phyloP scores from a whole-genome alignment of 2,888 invertebrate genomes.

The Amphimallon solstitiale region DNA sequence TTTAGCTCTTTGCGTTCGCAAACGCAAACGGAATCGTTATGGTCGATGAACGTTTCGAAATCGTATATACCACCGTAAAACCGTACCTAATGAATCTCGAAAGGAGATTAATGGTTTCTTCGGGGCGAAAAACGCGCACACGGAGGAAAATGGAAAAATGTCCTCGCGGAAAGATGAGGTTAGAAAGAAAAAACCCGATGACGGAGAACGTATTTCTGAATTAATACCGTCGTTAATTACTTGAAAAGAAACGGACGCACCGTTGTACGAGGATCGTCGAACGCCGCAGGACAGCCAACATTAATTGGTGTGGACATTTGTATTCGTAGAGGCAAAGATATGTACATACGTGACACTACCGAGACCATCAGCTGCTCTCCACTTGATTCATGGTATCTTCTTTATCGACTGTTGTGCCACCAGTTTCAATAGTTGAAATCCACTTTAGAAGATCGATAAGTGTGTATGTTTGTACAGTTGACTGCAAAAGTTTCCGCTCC shows the following conservation, averaged over 20 bases:
- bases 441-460: slow-evolving; percentile 34
- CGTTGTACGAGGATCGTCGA: slow-evolving; percentile 37
- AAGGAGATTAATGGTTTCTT: slow-evolving; percentile 14
- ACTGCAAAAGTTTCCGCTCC: not conserved
- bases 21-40: slow-evolving; percentile 30
- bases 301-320: slow-evolving; percentile 48
- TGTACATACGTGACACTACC: slow-evolving; percentile 45
- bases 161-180: too few species aligned
- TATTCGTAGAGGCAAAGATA: slow-evolving; percentile 44
- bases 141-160: slow-evolving; percentile 24
- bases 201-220: slow-evolving; percentile 35
- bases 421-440: slow-evolving; percentile 22
- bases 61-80: slow-evolving; percentile 26
- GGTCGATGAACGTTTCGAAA: slow-evolving; percentile 23
- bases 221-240: slow-evolving; percentile 41
- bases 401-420: slow-evolving; percentile 36
- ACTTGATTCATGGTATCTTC: slow-evolving; percentile 46
- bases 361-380: slow-evolving; percentile 43
- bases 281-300: slow-evolving; percentile 41
- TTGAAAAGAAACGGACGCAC: slow-evolving; percentile 32
- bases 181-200: slow-evolving; percentile 20
- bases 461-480: slow-evolving; percentile 11
- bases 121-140: slow-evolving; percentile 22
- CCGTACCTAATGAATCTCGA: slow-evolving; percentile 21
- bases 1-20: not conserved